Percentiles rank a stretch among this genome's conserved stretches.
phyloP scores from a whole-genome alignment of 2,888 invertebrate genomes.

The Formica aserva region DNA sequence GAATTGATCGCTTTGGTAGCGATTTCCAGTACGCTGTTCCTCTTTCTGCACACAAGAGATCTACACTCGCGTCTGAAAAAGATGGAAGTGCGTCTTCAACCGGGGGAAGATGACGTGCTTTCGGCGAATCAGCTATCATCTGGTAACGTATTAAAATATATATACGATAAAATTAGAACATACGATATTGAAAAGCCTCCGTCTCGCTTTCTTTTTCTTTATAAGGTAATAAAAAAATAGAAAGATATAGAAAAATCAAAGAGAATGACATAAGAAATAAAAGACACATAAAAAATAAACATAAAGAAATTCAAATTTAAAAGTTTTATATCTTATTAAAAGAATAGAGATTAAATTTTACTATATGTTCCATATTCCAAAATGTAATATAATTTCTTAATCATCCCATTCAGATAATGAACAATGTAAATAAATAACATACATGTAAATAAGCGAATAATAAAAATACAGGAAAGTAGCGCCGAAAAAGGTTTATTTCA shows the following conservation, averaged over 20 bases:
- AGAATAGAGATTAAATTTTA: background rate
- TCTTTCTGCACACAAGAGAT: slow-evolving; percentile 94
- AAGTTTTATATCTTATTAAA: background rate
- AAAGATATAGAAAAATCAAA: background rate
- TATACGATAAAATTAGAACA: background rate
- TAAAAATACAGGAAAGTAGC: background rate
- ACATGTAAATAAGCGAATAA: background rate
- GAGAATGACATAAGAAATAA: too few relatives aligned
- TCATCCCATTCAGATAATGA: background rate
- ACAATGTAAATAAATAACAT: background rate
- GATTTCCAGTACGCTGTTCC: slow-evolving; percentile 93
- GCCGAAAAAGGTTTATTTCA: background rate
- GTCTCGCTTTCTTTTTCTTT: background rate
- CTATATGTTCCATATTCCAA: background rate
- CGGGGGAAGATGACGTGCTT: slow-evolving; percentile 87
- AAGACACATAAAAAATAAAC: too few relatives aligned
- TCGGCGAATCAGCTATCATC: slow-evolving; percentile 87
- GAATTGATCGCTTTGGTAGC: slow-evolving; percentile 94
- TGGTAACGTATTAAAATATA: slow-evolving; percentile 81
- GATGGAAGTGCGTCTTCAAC: slow-evolving; percentile 92
- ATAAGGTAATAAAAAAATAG: background rate
- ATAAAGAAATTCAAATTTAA: background rate
- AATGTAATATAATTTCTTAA: background rate
- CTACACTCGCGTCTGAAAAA: slow-evolving; percentile 92
- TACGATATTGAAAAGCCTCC: background rate